Evolutionary conservation across 1,140 invertebrate species (phyloP).

Genomic region (Atta texana): DNA sequence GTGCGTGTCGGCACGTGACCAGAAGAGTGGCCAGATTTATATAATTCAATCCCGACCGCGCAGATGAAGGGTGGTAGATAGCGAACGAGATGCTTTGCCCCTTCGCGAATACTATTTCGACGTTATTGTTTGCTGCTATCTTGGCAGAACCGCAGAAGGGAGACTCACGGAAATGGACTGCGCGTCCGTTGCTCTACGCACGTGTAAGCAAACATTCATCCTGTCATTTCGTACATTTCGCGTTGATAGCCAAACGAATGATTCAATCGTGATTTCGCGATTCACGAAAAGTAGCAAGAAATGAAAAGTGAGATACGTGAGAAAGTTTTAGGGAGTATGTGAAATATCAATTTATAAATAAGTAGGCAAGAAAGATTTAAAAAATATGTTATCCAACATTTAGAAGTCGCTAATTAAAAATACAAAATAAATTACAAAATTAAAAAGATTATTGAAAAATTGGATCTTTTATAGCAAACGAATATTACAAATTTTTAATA

Average conservation of each 20-base stretch:
- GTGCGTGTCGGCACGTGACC: constrained; percentile 73
- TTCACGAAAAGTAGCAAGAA: constrained; percentile 18
- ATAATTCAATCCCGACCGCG: constrained; percentile 74
- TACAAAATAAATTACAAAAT: background rate
- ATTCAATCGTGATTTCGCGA: constrained; percentile 16
- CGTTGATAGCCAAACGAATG: constrained; percentile 12
- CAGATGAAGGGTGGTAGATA: constrained; percentile 53
- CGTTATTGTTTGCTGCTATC: constrained; percentile 69
- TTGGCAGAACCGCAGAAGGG: constrained; percentile 19
- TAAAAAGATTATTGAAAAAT: background rate
- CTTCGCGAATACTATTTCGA: constrained; percentile 55
- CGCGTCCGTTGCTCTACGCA: constrained; percentile 53
- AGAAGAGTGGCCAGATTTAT: constrained; percentile 67
- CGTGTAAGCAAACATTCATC: constrained; percentile 53
- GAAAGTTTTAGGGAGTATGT: constrained; percentile 1
- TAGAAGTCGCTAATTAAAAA: background rate
- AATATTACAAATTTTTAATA: constrained; percentile 11
- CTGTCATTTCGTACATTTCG: constrained; percentile 36
- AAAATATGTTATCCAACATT: background rate
- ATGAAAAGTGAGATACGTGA: constrained; percentile 26
- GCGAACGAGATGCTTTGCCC: constrained; percentile 22
- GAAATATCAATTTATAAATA: background rate
- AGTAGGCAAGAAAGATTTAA: background rate
- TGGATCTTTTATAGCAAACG: background rate
- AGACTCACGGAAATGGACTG: constrained; percentile 63